Conservation (phyloP, 2,888 invertebrate species). For the Pheosia gnoma region DNA sequence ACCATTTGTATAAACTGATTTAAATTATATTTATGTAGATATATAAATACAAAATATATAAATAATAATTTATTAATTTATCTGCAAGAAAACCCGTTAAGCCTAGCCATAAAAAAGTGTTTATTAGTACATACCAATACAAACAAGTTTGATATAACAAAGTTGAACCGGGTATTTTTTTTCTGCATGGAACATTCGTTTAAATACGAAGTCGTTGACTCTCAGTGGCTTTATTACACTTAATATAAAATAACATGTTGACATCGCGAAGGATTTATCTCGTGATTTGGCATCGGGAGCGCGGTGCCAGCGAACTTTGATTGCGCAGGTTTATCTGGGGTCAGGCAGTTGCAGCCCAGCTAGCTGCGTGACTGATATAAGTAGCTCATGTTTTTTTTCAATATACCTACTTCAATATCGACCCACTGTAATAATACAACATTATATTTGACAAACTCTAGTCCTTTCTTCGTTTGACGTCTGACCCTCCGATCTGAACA, state of each 20-base stretch:
- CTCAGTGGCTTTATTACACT: slow-evolving; percentile 18
- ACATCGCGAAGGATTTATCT: slow-evolving; percentile 45
- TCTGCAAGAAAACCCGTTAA: slow-evolving; percentile 9
- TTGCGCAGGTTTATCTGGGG: slow-evolving; percentile 72
- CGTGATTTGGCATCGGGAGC: slow-evolving; percentile 55
- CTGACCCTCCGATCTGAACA: slow-evolving; percentile 56
- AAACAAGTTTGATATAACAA: slow-evolving; percentile 21
- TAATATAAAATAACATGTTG: slow-evolving; percentile 27
- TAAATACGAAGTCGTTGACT: slow-evolving; percentile 50
- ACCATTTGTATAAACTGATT: background rate
- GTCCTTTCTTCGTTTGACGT: slow-evolving; percentile 33
- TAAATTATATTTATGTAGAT: background rate
- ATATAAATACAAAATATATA: no score
- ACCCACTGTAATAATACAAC: no score
- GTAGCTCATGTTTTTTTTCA: slow-evolving; percentile 15
- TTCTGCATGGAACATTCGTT: slow-evolving; percentile 29
- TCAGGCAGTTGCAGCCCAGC: slow-evolving; percentile 53
- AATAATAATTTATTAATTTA: no score
- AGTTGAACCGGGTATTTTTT: slow-evolving; percentile 12
- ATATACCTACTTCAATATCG: background rate
- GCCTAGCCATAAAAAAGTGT: slow-evolving; percentile 12
- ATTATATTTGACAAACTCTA: background rate
- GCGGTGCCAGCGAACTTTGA: slow-evolving; percentile 61
- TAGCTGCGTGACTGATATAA: slow-evolving; percentile 28
- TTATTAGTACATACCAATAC: slow-evolving; percentile 12